Evolutionary conservation across 2,113 vertebrate genomes (phyloP), one percentile per base, ranked within the genome.

Genomic region (Morone saxatilis): DNA sequence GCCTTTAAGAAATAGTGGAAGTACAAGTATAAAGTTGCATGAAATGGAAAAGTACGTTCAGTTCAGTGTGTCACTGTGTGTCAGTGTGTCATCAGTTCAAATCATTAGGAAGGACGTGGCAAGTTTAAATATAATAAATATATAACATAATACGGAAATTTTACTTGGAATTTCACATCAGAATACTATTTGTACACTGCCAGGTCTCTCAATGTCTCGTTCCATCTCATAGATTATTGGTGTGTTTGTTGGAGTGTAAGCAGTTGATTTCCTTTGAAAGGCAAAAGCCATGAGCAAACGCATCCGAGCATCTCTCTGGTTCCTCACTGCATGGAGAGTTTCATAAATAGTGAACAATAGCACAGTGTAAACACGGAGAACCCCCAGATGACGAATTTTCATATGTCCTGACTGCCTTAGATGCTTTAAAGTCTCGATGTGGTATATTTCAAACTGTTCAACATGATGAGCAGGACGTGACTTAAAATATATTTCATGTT

Each of bases 221-320:
- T 82, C 36, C 50, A 45, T 71, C 54, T 70, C 75, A 67, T 14
- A 74, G 67, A 79, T 83, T 85, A 60, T 76, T 70, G 77, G 51
- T 83, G 48, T 40, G 66, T 73, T 88, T 1, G 38, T 59, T 66
- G 81, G 75, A 84, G 57, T 62, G 45, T 70, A 72, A 85, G 75
- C 83, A 40, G 78, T 80, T 78, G 66, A 89, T 89, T 91, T 90
- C 40, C 54, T 81, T 66, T 68, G 36, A 45, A 84, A 77, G 40
- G 22, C 22, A 54, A 78, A 75, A 69, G 74, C 71, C 31, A 69
- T 48, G 43, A 81, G 61, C 50, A 73, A 74, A 75, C 22, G n/a
- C 73, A 85, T 63, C 71, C 60, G 17, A 70, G 69, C 65, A 41
- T 91, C 74, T 80, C 68, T 57, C 69, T 74, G 50, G 19, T 53